phyloP scores from a whole-genome alignment of 2,797 vertebrate genomes.

The Poecile montanus region DNA sequence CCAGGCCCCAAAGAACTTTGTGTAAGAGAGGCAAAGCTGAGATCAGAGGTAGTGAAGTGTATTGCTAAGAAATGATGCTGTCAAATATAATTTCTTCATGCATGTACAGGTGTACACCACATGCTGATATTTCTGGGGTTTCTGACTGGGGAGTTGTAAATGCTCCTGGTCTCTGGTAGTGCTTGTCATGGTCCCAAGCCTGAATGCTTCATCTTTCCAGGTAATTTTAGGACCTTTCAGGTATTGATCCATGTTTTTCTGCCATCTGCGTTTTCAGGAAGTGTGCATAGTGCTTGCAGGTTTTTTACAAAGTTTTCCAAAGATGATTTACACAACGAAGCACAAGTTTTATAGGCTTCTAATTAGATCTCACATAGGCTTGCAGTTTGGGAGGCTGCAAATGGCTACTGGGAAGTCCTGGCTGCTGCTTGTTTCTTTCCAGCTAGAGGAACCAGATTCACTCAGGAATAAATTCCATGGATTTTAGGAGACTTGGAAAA shows the following conservation, averaged over 20 bases:
- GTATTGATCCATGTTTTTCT: background rate
- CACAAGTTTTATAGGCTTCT: background rate
- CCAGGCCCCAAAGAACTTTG: background rate
- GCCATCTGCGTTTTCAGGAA: background rate
- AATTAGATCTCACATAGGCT: background rate
- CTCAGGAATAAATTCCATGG: background rate
- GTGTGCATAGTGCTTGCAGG: background rate
- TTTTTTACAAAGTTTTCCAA: background rate
- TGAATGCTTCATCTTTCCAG: background rate
- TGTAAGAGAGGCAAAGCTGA: background rate
- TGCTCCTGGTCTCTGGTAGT: background rate
- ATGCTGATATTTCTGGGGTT: background rate
- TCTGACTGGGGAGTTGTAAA: background rate
- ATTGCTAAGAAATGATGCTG: background rate
- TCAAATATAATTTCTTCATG: background rate
- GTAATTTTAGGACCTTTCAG: background rate
- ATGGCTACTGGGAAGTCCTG: background rate
- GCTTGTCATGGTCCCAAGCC: background rate
- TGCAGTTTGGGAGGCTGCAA: background rate
- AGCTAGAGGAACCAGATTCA: background rate
- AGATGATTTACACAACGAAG: background rate
- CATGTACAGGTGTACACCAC: background rate
- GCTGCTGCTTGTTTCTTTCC: background rate
- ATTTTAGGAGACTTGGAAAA: background rate
- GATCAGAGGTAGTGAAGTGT: background rate